Conservation (phyloP, 2,888 invertebrate genomes). For the Phlogophora meticulosa region DNA sequence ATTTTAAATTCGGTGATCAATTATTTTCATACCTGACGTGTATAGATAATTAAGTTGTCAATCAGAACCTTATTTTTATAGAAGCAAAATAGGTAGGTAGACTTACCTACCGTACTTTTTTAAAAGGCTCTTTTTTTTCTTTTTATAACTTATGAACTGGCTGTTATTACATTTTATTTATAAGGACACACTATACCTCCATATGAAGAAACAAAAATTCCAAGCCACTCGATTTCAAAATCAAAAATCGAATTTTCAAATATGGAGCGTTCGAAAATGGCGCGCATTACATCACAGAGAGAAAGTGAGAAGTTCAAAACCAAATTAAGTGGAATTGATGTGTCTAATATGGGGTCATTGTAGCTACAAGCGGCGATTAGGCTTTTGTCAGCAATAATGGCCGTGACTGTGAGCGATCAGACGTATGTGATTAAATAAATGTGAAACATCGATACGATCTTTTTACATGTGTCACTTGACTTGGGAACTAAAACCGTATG, state of each 20-base stretch:
- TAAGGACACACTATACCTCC: not conserved
- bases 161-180: not conserved
- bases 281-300: conserved; percentile 65
- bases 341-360: conserved; percentile 74
- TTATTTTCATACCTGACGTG: conserved; percentile 12
- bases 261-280: conserved; percentile 67
- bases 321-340: conserved; percentile 78
- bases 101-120: no score
- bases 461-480: conserved; percentile 33
- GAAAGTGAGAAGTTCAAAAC: conserved; percentile 72
- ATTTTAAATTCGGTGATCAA: conserved; percentile 19
- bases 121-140: no score
- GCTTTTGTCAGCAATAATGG: conserved; percentile 66
- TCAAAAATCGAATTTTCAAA: conserved; percentile 61
- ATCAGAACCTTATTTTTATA: no score
- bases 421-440: conserved; percentile 59
- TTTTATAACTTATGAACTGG: not conserved
- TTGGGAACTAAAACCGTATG: conserved; percentile 8
- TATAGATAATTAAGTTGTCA: conserved; percentile 3
- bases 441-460: conserved; percentile 54
- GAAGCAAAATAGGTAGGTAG: no score
- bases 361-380: conserved; percentile 67
- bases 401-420: conserved; percentile 48
- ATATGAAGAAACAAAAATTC: conserved; percentile 15
- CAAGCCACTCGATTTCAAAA: conserved; percentile 49